Base-by-base conservation (phyloP, 2,888 invertebrate species). In the Carcina quercana region DNA sequence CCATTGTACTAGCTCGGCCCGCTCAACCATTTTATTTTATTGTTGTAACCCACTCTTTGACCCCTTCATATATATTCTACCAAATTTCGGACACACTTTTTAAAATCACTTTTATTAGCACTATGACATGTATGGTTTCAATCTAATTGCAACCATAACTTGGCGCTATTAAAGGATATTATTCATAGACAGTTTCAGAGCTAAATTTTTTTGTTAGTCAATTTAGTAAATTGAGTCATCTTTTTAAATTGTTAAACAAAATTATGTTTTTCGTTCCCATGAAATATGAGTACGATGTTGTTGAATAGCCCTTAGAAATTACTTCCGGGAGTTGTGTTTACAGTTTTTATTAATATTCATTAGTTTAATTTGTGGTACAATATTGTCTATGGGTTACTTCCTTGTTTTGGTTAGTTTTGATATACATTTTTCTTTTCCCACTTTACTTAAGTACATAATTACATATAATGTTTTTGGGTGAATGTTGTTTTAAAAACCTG, bases 11-110 rank as follows among this genome's bases (percentile, higher is more conserved):
- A 53, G 61, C 60, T 61, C 61, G 59, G 58, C 58, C 60, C 68
- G 61, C 70, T 70, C 70, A 66, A 68, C 72, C 76, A 62, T 76
- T 76, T 74, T 68, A 78, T 79, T 79, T 78, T 68, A 79, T 80
- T 76, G 76, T 76, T 56, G 59, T 65, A 58, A 65, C 75, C 70
- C 70, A 68, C 63, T 66, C 68, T 60, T 55, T 60, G 62, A 60
- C 68, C 73, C 69, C 58, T n/a, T n/a, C n/a, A n/a, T n/a, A n/a
- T n/a, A n/a, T n/a, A n/a, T 50, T 46, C 49, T 53, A 47, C 38
- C 7, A 5, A 26, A n/a, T n/a, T 7, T 11, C 26, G 8, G 12
- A 15, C 13, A 13, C 19, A 7, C 27, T 15, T 27, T 17, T 19
- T 19, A 17, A 28, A 13, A 19, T 8, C 5, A 12, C 8, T 14